Evolutionary conservation across 2,888 invertebrate genomes (phyloP).

Genomic region (Ormyrus pomaceus): DNA sequence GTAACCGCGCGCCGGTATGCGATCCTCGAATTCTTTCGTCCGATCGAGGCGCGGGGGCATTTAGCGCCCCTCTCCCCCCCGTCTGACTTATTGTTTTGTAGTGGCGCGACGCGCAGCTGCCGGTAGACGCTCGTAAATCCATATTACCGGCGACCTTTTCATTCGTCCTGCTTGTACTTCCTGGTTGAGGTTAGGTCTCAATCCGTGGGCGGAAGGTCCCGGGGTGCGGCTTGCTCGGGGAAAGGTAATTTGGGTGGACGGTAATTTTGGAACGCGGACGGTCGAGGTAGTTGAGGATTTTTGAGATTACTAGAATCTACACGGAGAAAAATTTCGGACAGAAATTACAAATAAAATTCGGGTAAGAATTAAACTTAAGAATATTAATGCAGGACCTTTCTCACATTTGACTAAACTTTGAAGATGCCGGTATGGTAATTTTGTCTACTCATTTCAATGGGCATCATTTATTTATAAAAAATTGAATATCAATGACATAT

Average conservation of each 20-base stretch:
- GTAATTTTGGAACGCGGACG: too few relatives aligned
- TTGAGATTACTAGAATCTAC: too few relatives aligned
- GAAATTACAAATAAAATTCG: too few relatives aligned
- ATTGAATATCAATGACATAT: too few relatives aligned
- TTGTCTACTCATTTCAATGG: too few relatives aligned
- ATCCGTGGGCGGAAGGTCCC: not conserved
- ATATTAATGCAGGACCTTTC: too few relatives aligned
- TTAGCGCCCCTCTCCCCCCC: conserved; percentile 4
- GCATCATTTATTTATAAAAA: too few relatives aligned
- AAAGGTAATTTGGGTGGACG: not conserved
- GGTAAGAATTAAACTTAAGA: too few relatives aligned
- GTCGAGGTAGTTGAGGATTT: too few relatives aligned
- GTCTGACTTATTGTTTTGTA: conserved; percentile 26
- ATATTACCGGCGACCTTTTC: conserved; percentile 9
- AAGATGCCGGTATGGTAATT: too few relatives aligned
- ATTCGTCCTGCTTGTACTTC: conserved; percentile 2
- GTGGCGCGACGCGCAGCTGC: not conserved
- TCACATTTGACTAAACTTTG: too few relatives aligned
- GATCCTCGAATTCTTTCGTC: conserved; percentile 33
- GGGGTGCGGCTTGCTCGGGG: not conserved
- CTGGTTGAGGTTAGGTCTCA: not conserved
- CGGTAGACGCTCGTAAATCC: conserved; percentile 15
- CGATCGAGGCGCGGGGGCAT: conserved; percentile 10
- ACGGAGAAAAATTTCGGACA: too few relatives aligned
- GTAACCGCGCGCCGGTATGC: conserved; percentile 32